A percentile compares a stretch with the other conserved stretches of the same genome.
Evolutionary conservation across 2,888 invertebrate species (phyloP).

Genomic region (Cryptocephalus primarius): DNA sequence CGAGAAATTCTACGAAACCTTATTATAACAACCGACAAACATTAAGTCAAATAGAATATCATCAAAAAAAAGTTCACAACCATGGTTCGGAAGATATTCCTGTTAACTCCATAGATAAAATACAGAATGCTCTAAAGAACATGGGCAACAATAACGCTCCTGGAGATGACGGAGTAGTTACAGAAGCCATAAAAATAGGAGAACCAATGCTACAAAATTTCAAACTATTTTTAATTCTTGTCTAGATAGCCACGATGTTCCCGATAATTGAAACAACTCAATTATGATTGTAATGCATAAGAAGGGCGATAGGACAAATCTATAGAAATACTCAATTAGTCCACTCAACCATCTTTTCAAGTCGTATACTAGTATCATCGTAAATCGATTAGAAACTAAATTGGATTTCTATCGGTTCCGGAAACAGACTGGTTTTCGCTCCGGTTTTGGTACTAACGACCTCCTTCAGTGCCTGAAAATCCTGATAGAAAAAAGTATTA

Average conservation of each 20-base stretch:
- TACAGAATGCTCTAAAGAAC: neutral
- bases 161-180: neutral
- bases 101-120: neutral
- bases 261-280: neutral
- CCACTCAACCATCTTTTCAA: constrained; percentile 4
- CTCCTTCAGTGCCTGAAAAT: constrained; percentile 1
- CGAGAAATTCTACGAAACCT: neutral
- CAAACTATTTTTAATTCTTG: too few relatives aligned
- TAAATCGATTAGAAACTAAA: constrained; percentile 9
- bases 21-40: too few relatives aligned
- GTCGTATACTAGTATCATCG: constrained; percentile 10
- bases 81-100: neutral
- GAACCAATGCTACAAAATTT: neutral
- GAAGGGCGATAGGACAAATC: neutral
- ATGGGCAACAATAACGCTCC: neutral
- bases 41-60: neutral
- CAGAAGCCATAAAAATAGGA: neutral
- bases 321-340: neutral
- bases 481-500: neutral
- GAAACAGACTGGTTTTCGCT: constrained; percentile 12
- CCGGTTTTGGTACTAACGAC: constrained; percentile 9
- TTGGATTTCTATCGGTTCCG: constrained; percentile 11
- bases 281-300: neutral
- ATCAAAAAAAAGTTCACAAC: neutral
- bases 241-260: neutral